phyloP scores from a whole-genome alignment of 2,888 invertebrate species.

The Chironomus tentans region DNA sequence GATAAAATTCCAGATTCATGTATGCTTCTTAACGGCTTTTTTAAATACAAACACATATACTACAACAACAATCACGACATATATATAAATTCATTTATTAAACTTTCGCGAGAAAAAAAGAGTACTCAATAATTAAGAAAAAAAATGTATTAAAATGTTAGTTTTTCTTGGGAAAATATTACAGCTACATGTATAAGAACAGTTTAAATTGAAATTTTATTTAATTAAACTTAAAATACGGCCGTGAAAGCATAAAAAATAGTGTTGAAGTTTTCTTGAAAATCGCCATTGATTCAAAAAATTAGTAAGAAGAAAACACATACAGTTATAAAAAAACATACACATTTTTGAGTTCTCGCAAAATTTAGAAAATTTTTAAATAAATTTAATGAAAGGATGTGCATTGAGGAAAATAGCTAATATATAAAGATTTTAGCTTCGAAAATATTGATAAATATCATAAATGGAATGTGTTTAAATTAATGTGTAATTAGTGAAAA shows the following conservation, averaged over 20 bases:
- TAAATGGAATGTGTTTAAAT: background rate
- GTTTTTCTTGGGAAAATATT: background rate
- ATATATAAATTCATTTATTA: no score
- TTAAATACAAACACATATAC: no score
- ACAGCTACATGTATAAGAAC: background rate
- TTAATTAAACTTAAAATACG: background rate
- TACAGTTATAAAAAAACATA: conserved; percentile 15
- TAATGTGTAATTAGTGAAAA: no score
- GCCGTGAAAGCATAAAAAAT: background rate
- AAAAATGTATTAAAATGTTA: background rate
- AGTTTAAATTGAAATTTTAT: background rate
- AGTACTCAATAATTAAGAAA: background rate
- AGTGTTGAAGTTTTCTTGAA: background rate
- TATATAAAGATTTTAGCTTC: background rate
- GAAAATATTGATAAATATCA: background rate
- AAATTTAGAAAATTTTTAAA: conserved; percentile 2
- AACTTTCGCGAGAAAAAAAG: background rate
- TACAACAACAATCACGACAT: no score
- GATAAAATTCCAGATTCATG: no score
- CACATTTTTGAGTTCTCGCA: conserved; percentile 10
- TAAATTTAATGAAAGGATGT: background rate
- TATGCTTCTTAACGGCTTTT: no score
- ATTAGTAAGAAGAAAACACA: conserved; percentile 9
- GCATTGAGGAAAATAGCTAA: background rate
- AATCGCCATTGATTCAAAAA: conserved; percentile 26